Conservation (phyloP, 2,113 vertebrate genomes). For the Alethe diademata region DNA sequence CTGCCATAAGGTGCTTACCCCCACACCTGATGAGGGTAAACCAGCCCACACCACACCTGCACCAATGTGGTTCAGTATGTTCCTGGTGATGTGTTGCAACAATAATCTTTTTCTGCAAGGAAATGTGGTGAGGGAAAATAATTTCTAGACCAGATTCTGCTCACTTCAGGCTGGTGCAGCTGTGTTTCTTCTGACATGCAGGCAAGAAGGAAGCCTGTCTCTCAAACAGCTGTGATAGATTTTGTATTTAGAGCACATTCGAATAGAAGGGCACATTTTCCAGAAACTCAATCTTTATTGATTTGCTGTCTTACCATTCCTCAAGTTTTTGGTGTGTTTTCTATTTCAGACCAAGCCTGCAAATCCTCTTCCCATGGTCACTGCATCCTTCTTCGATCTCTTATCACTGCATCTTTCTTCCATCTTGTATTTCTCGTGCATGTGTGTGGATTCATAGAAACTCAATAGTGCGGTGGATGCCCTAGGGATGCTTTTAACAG, state of each 20-base stretch:
- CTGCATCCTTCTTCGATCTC: background rate
- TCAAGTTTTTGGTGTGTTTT: background rate
- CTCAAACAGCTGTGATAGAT: background rate
- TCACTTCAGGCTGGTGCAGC: background rate
- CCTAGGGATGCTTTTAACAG: rapidly evolving
- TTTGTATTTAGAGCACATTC: background rate
- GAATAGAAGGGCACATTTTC: background rate
- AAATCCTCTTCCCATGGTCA: background rate
- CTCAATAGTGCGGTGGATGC: background rate
- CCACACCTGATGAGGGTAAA: background rate
- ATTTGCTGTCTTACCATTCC: background rate
- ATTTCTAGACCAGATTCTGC: background rate
- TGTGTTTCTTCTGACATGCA: background rate
- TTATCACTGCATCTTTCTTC: background rate
- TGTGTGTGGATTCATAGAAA: rapidly evolving
- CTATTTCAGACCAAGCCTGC: background rate
- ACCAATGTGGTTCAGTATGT: background rate
- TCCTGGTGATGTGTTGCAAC: background rate
- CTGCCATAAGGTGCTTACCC: too few species aligned
- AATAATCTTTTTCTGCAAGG: background rate
- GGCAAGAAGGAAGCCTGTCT: background rate
- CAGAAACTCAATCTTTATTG: background rate
- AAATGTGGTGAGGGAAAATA: background rate
- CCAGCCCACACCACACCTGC: background rate
- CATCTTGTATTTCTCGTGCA: background rate